Percentiles rank a stretch among this genome's conserved stretches.
phyloP scores from a whole-genome alignment of 2,113 vertebrate species.

The Cyanistes caeruleus region DNA sequence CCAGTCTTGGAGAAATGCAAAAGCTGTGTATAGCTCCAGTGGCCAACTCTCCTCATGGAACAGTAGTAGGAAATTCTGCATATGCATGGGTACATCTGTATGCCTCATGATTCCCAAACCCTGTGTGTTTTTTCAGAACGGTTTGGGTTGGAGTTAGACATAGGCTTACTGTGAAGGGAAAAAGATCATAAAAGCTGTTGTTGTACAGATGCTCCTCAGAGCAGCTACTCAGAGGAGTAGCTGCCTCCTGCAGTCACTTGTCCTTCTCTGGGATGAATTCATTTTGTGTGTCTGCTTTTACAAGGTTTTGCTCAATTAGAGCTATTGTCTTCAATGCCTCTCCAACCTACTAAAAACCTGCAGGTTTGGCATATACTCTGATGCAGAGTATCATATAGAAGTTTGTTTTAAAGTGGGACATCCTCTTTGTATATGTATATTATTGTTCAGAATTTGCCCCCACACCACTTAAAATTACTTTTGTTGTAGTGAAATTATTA shows the following conservation, averaged over 20 bases:
- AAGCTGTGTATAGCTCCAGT: neutral
- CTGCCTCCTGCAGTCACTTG: neutral
- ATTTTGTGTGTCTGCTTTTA: neutral
- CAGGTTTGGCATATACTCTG: neutral
- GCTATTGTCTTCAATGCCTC: neutral
- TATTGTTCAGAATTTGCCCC: neutral
- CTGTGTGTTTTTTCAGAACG: neutral
- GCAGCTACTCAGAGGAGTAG: neutral
- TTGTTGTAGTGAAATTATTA: neutral
- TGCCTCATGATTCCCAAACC: neutral
- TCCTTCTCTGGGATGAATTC: neutral
- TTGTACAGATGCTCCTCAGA: neutral
- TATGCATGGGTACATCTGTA: neutral
- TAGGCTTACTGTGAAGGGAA: neutral
- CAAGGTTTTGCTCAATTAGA: neutral
- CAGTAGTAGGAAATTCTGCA: neutral
- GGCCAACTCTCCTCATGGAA: neutral
- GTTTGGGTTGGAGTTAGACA: neutral
- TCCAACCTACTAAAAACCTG: neutral
- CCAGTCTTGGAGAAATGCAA: neutral
- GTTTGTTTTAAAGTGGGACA: neutral
- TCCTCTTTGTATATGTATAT: neutral
- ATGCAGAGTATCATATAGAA: neutral
- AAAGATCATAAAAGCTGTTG: neutral
- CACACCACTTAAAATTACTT: neutral